A percentile compares a stretch with the other conserved stretches of the same genome.
Conservation (phyloP, 2,113 vertebrate genomes). For the Pterocles orientalis region DNA sequence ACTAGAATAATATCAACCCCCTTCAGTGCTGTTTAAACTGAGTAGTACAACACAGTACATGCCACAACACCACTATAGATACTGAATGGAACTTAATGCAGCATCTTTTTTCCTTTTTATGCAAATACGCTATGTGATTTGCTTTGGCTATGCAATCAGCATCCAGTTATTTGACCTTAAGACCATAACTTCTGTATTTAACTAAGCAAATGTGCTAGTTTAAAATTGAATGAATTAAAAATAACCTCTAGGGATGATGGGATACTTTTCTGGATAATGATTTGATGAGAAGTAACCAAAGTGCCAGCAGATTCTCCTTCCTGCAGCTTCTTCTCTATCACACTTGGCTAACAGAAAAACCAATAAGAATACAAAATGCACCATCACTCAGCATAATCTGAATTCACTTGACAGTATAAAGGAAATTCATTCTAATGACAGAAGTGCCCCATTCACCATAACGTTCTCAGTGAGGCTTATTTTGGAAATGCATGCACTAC, state of each 20-base stretch:
- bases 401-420: slow-evolving; percentile 18
- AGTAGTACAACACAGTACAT: background rate
- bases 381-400: slow-evolving; percentile 37
- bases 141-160: background rate
- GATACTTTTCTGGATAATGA: slow-evolving; percentile 81
- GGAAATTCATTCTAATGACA: slow-evolving; percentile 15
- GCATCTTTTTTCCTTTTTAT: background rate
- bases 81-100: background rate
- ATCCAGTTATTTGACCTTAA: background rate
- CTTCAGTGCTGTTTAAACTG: background rate
- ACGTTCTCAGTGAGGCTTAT: background rate
- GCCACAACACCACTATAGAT: background rate
- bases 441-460: background rate
- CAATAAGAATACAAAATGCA: slow-evolving; percentile 72
- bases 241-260: slow-evolving; percentile 77
- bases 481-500: slow-evolving; percentile 36
- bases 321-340: slow-evolving; percentile 72
- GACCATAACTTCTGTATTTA: background rate
- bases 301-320: slow-evolving; percentile 72
- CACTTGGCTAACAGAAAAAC: slow-evolving; percentile 75
- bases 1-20: background rate
- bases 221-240: slow-evolving; percentile 64
- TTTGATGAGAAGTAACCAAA: slow-evolving; percentile 76
- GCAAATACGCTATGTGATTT: background rate
- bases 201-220: background rate